Evolutionary conservation across 2,888 invertebrate genomes (phyloP).

Genomic region (Stenodema calcarata): DNA sequence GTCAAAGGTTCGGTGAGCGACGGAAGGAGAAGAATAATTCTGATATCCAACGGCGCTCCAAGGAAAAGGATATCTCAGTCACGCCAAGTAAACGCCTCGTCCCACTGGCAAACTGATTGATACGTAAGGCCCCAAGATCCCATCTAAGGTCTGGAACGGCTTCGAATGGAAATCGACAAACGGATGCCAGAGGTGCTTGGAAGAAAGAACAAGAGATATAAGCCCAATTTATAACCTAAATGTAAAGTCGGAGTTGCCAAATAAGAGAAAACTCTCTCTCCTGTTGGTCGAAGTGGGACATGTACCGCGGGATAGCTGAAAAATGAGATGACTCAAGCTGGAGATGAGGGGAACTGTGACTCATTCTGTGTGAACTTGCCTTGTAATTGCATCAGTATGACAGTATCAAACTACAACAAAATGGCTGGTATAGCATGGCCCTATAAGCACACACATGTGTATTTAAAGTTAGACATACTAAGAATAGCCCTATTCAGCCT

Average conservation of each 20-base stretch:
- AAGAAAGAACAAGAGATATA: constrained; percentile 5
- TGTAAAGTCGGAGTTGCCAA: not conserved
- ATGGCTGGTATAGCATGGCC: too few species aligned
- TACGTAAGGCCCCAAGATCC: not conserved
- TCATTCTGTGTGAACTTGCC: too few species aligned
- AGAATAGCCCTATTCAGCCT: too few species aligned
- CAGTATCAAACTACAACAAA: too few species aligned
- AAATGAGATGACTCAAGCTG: not conserved
- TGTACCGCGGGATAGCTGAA: not conserved
- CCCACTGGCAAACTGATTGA: not conserved
- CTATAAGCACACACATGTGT: too few species aligned
- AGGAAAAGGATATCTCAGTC: not conserved
- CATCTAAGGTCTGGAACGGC: not conserved
- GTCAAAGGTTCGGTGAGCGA: not conserved
- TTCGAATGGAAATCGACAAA: not conserved
- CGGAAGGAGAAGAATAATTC: not conserved
- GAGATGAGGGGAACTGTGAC: not conserved
- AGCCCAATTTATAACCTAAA: not conserved
- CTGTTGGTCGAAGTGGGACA: not conserved
- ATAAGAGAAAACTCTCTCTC: not conserved
- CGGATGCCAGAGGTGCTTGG: not conserved
- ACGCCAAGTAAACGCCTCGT: not conserved
- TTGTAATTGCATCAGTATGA: too few species aligned
- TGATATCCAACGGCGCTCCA: not conserved
- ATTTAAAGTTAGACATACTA: too few species aligned